Percentiles rank a stretch among this genome's conserved stretches.
phyloP scores from a whole-genome alignment of 2,113 vertebrate genomes.

The Chrysemys picta region DNA sequence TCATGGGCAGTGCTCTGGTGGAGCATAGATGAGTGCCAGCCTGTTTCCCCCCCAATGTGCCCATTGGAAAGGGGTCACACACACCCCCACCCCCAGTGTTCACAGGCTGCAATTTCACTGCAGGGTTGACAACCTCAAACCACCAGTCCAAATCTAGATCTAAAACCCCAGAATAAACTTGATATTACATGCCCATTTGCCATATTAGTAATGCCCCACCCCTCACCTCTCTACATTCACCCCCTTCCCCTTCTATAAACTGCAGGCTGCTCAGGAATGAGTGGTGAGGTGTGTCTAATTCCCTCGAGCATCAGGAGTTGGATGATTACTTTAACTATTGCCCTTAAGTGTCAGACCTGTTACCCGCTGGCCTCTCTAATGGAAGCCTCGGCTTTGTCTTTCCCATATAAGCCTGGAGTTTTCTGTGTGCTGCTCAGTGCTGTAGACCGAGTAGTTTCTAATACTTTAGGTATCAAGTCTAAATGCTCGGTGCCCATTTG shows the following conservation, averaged over 20 bases:
- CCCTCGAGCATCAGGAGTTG: too few relatives aligned
- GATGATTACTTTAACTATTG: neutral
- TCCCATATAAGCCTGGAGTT: neutral
- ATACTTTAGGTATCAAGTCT: neutral
- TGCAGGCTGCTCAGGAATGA: too few relatives aligned
- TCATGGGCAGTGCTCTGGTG: neutral
- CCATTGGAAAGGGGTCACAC: neutral
- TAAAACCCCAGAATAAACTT: neutral
- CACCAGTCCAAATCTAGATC: neutral
- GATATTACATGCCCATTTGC: neutral
- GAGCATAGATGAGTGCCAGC: neutral
- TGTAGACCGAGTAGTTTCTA: neutral
- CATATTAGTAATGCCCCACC: neutral
- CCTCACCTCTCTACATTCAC: too few relatives aligned
- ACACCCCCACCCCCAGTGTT: neutral
- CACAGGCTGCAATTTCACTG: neutral
- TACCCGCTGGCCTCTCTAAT: neutral
- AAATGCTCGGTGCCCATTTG: neutral
- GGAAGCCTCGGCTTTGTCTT: neutral
- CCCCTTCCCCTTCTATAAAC: neutral
- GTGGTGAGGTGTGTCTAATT: too few relatives aligned
- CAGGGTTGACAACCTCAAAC: neutral
- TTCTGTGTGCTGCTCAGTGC: neutral
- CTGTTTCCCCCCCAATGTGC: neutral
- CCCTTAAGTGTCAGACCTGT: neutral